phyloP scores from a whole-genome alignment of 2,797 vertebrate genomes.

The Sarcophilus harrisii region DNA sequence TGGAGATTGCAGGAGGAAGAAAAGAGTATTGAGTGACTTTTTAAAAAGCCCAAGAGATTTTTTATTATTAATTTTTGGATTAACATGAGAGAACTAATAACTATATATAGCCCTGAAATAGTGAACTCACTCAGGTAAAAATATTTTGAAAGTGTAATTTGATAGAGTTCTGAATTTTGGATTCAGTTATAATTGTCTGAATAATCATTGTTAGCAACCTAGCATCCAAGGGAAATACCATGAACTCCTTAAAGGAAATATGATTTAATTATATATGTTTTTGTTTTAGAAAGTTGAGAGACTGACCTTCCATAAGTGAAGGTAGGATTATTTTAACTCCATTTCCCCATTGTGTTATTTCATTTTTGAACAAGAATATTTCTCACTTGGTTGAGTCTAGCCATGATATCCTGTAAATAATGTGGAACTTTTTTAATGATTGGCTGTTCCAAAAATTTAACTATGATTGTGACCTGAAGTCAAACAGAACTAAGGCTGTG shows the following conservation, averaged over 20 bases:
- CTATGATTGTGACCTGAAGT: not conserved
- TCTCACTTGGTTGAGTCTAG: not conserved
- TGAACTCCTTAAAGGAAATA: not conserved
- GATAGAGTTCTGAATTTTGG: not conserved
- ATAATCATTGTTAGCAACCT: not conserved
- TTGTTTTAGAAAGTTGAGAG: not conserved
- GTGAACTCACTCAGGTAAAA: not conserved
- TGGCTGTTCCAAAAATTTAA: not conserved
- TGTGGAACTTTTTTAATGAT: not conserved
- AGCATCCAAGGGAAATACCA: not conserved
- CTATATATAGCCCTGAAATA: not conserved
- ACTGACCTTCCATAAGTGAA: not conserved
- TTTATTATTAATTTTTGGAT: not conserved
- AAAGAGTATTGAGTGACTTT: not conserved
- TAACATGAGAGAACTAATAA: not conserved
- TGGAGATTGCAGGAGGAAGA: not conserved
- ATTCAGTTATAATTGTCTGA: not conserved
- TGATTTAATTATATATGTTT: not conserved
- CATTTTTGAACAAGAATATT: not conserved
- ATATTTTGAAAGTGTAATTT: not conserved
- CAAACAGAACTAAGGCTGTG: not conserved
- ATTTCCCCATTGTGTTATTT: not conserved
- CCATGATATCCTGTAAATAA: not conserved
- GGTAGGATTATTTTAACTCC: not conserved
- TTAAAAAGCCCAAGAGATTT: not conserved